Conservation (phyloP, 1,140 invertebrate species). For the Acromyrmex charruanus region DNA sequence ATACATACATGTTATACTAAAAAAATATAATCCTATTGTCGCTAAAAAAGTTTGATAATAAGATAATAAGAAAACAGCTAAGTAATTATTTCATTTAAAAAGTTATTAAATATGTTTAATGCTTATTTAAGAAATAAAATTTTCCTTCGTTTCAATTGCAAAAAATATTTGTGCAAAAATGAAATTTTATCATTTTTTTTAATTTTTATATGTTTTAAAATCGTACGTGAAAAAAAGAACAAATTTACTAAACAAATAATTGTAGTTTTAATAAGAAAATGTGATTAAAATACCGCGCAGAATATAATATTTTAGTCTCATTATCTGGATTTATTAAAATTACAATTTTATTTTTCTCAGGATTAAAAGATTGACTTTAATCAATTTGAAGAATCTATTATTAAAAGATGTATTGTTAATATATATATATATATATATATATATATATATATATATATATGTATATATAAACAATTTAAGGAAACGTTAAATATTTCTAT, state of each 20-base stretch:
- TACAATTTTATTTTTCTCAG: neutral
- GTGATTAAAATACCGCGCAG: neutral
- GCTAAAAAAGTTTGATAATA: too few species aligned
- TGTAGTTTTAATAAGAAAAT: constrained; percentile 3
- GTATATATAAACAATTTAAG: neutral
- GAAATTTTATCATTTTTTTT: neutral
- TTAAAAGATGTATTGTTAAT: neutral
- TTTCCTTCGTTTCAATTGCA: too few species aligned
- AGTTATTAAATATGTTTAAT: neutral
- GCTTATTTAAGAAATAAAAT: too few species aligned
- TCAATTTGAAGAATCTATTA: neutral
- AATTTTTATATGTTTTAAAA: neutral
- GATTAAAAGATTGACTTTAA: neutral
- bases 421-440: too few species aligned
- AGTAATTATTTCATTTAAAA: neutral
- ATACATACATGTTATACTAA: neutral
- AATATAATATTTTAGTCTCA: neutral
- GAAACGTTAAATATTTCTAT: neutral
- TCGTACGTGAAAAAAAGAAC: neutral
- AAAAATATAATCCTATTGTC: neutral
- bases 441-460: too few species aligned
- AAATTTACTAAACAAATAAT: neutral
- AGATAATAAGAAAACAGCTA: neutral
- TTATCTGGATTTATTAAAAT: constrained; percentile 12
- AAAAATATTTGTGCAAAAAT: neutral